Conservation (phyloP, 2,113 vertebrate species). For the Burhinus oedicnemus region DNA sequence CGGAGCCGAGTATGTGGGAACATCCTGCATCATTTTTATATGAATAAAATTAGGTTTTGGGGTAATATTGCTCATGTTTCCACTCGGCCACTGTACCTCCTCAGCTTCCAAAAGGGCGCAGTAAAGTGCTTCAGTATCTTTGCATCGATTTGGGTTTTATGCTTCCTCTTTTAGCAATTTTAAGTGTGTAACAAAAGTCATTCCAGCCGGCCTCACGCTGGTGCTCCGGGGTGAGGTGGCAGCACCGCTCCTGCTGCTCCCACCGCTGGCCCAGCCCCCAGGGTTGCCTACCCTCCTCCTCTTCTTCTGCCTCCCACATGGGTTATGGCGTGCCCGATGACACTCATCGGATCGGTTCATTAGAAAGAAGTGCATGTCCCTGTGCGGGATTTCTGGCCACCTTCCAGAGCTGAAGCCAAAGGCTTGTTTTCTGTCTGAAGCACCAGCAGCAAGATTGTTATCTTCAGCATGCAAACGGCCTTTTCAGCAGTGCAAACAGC, state of each 20-base stretch:
- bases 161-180: not conserved
- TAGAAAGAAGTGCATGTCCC: not conserved
- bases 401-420: not conserved
- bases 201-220: not conserved
- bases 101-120: not conserved
- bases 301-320: not conserved
- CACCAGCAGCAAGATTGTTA: not conserved
- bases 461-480: not conserved
- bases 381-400: not conserved
- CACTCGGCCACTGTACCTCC: not conserved
- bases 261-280: too few species aligned
- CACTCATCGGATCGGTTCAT: rapidly evolving
- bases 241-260: rapidly evolving
- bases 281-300: not conserved
- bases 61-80: not conserved
- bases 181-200: not conserved
- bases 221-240: not conserved
- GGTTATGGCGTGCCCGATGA: not conserved
- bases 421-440: not conserved
- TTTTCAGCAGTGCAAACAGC: not conserved
- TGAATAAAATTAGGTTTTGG: not conserved
- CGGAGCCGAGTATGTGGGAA: not conserved
- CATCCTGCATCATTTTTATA: not conserved
- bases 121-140: not conserved
- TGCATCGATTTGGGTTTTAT: not conserved